Evolutionary conservation across 2,797 vertebrate genomes (phyloP), one percentile per base, ranked within the genome.

Genomic region (Lophotriccus pileatus): DNA sequence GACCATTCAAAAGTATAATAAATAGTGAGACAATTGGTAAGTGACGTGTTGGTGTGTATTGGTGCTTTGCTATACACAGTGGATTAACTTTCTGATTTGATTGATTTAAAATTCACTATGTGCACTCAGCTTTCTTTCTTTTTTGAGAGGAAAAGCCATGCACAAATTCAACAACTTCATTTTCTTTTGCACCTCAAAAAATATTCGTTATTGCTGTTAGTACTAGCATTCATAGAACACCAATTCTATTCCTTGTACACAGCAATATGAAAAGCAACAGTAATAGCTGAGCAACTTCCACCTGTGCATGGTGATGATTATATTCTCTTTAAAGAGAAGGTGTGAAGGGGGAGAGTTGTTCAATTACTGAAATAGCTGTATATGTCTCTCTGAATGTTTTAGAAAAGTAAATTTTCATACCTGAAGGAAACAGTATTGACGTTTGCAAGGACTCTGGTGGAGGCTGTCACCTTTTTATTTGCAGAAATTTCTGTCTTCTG

Each of bases 11-110:
- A 85, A 49, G 7, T 41, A 32, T 27, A 58, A 56, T n/a, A 39
- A 73, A 43, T 20, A 83, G 23, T 19, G 43, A 77, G 32, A 53
- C 9, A 52, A 21, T 22, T 55, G 30, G 11, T 59, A 76, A 84
- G 19, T 56, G 49, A 28, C 0, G 0, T n/a, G 20, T 30, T 39
- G 23, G 25, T 52, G 3, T 47, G 22, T 58, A 30, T 41, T 2
- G 0, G 5, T 76, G 37, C 37, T 84, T 70, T 56, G 46, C 8
- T 64, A 7, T 7, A 5, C 27, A 16, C 21, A 74, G 10, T 13
- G 6, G 19, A 28, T 75, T 84, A 81, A 66, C 34, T 73, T 79
- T 60, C 52, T 59, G 25, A 37, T 79, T 59, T 82, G 55, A n/a
- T 21, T 62, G 28, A 55, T 63, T 69, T 72, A 66, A 75, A 86